Evolutionary conservation across 2,888 invertebrate species (phyloP).

Genomic region (Aphodius sticticus): DNA sequence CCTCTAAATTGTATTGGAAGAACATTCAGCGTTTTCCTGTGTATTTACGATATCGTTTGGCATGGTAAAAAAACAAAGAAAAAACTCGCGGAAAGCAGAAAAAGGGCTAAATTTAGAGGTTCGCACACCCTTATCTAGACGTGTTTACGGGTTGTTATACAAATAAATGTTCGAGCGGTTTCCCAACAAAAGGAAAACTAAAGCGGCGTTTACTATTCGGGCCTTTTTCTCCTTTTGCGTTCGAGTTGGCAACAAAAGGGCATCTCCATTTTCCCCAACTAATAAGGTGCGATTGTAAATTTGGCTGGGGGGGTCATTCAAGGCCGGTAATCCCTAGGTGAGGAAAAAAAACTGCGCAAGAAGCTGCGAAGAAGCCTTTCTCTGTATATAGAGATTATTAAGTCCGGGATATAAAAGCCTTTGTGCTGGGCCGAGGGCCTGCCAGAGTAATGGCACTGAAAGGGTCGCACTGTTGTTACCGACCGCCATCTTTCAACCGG

Average conservation of each 20-base stretch:
- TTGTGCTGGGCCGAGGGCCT: constrained; percentile 18
- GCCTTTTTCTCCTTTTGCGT: background rate
- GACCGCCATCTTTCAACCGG: constrained; percentile 49
- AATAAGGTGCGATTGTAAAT: constrained; percentile 5
- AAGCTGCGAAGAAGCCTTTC: constrained; percentile 12
- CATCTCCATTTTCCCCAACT: background rate
- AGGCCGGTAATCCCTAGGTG: constrained; percentile 7
- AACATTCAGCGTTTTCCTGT: background rate
- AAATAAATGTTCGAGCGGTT: background rate
- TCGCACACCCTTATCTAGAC: background rate
- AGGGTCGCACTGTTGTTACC: constrained; percentile 16
- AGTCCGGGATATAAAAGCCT: constrained; percentile 22
- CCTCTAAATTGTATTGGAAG: background rate
- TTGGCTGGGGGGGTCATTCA: constrained; percentile 8
- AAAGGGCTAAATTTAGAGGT: background rate
- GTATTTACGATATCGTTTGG: background rate
- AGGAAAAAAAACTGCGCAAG: constrained; percentile 7
- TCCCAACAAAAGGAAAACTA: background rate
- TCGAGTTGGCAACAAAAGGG: background rate
- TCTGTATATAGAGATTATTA: constrained; percentile 26
- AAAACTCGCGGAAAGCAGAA: background rate
- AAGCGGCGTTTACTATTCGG: background rate
- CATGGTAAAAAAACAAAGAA: background rate
- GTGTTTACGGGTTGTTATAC: background rate
- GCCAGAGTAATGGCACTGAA: constrained; percentile 12